Evolutionary conservation across 2,797 vertebrate species (phyloP).

Genomic region (Poeciliopsis turneri): DNA sequence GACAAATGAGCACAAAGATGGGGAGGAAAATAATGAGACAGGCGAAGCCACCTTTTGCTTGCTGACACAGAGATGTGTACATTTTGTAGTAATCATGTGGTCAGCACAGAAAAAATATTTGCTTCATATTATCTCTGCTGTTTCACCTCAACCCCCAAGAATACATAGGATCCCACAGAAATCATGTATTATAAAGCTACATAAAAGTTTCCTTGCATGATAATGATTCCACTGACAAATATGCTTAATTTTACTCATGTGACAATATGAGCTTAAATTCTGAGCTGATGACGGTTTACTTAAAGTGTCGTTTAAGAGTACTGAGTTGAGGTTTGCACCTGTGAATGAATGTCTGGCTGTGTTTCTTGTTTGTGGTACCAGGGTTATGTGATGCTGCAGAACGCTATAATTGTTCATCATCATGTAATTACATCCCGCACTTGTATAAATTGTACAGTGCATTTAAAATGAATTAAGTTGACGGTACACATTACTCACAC

Average conservation of each 20-base stretch:
- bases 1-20: conserved; percentile 76
- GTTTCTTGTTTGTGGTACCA: conserved; percentile 31
- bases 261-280: conserved; percentile 24
- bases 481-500: conserved; percentile 27
- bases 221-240: conserved; percentile 30
- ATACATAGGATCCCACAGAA: conserved; percentile 8
- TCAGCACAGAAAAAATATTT: conserved; percentile 27
- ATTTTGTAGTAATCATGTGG: conserved; percentile 26
- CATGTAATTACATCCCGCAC: conserved; percentile 27
- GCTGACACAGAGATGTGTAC: conserved; percentile 38
- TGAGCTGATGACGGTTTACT: conserved; percentile 12
- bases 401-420: conserved; percentile 27
- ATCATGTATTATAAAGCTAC: conserved; percentile 11
- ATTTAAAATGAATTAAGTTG: conserved; percentile 31
- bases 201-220: conserved; percentile 29
- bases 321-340: conserved; percentile 28
- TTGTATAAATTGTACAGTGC: conserved; percentile 29
- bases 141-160: conserved; percentile 27
- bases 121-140: conserved; percentile 35
- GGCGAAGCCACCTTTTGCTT: conserved; percentile 50
- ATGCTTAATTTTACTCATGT: conserved; percentile 45
- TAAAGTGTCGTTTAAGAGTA: conserved; percentile 7
- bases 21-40: conserved; percentile 73
- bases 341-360: conserved; percentile 30
- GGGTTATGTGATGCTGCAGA: conserved; percentile 22